phyloP scores from a whole-genome alignment of 2,797 vertebrate genomes.

The Chelidonichthys spinosus region DNA sequence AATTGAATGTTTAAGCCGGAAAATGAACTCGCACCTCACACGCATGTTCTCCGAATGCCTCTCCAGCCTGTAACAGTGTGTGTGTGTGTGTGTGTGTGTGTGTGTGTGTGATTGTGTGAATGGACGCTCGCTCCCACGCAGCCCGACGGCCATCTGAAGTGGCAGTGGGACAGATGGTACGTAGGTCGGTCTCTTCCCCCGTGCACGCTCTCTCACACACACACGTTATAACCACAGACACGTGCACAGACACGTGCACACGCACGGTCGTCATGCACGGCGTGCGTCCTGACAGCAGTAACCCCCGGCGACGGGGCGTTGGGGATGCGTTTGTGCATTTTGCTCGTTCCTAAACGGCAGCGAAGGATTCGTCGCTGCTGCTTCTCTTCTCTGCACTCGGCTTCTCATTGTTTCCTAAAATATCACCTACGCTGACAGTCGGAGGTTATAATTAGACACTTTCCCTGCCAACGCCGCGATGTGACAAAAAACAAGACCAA shows the following conservation, averaged over 20 bases:
- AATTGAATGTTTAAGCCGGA: slow-evolving; percentile 43
- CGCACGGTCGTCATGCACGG: slow-evolving; percentile 1
- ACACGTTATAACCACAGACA: neutral
- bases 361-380: neutral
- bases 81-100: slow-evolving; percentile 8
- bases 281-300: slow-evolving; percentile 18
- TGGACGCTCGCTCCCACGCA: slow-evolving; percentile 35
- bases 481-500: neutral
- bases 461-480: slow-evolving; percentile 10
- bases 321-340: neutral
- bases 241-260: neutral
- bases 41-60: slow-evolving; percentile 17
- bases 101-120: slow-evolving; percentile 16
- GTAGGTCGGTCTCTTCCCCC: slow-evolving; percentile 54
- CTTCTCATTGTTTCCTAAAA: slow-evolving; percentile 37
- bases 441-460: slow-evolving; percentile 40
- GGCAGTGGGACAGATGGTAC: slow-evolving; percentile 72
- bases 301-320: neutral
- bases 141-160: slow-evolving; percentile 68
- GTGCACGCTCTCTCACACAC: slow-evolving; percentile 21
- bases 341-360: neutral
- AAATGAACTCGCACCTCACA: slow-evolving; percentile 34
- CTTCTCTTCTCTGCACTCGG: neutral
- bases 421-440: slow-evolving; percentile 29
- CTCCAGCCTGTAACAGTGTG: slow-evolving; percentile 18